These are phyloP conservation scores for Lasioglossum oenotherae DNA, from an alignment of 2,888 invertebrate genomes.

Conservation along the genomic window DNA sequence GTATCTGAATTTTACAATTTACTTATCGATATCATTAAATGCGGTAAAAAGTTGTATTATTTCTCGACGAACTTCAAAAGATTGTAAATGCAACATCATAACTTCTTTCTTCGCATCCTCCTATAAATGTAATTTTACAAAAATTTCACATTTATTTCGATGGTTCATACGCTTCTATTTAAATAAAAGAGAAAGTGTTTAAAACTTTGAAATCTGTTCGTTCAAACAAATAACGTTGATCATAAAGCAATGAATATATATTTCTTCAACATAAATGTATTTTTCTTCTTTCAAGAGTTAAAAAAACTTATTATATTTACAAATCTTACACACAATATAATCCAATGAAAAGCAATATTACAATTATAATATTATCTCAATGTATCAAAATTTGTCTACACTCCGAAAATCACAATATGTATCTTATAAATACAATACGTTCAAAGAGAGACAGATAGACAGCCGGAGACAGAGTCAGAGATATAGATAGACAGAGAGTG, in stretches of 20 bases:
- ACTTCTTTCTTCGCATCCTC: conserved; percentile 65
- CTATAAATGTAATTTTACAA: conserved; percentile 63
- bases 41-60: conserved; percentile 59
- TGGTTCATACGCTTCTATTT: conserved; percentile 43
- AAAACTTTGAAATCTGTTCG: conserved; percentile 36
- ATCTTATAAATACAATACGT: not conserved
- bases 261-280: conserved; percentile 34
- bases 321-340: conserved; percentile 42
- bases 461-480: not conserved
- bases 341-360: conserved; percentile 41
- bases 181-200: conserved; percentile 48
- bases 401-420: conserved; percentile 39
- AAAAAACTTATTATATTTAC: conserved; percentile 53
- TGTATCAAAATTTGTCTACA: conserved; percentile 43
- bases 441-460: conserved; percentile 18
- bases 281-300: conserved; percentile 33
- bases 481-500: not conserved
- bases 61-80: conserved; percentile 65
- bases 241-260: conserved; percentile 28
- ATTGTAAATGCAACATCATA: conserved; percentile 69
- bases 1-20: conserved; percentile 29
- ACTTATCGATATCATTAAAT: conserved; percentile 29
- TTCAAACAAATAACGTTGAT: conserved; percentile 45
- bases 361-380: conserved; percentile 46
- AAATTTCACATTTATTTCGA: conserved; percentile 49